Conservation (phyloP, 1,140 invertebrate species). For the Drosophila arawakana region DNA sequence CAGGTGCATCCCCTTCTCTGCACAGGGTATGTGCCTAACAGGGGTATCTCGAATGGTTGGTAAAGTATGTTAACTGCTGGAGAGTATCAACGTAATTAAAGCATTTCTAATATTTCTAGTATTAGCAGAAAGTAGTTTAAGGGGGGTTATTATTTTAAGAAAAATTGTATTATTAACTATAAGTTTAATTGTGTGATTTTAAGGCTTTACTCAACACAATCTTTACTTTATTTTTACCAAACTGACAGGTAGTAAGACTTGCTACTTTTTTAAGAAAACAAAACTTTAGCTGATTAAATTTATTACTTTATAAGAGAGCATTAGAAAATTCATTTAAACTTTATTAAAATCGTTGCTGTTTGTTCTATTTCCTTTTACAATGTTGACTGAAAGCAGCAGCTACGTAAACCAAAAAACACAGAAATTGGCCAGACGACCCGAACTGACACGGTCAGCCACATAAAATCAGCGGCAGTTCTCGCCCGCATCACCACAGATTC, state of each 20-base stretch:
- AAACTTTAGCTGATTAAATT: no score
- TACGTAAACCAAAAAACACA: constrained; percentile 73
- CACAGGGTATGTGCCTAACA: neutral
- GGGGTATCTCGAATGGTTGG: constrained; percentile 5
- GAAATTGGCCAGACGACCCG: constrained; percentile 68
- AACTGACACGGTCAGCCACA: constrained; percentile 67
- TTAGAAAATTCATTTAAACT: constrained; percentile 7
- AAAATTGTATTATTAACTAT: no score
- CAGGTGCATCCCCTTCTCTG: neutral
- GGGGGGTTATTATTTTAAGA: no score
- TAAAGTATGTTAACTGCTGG: neutral
- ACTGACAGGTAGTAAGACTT: no score
- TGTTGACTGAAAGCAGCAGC: constrained; percentile 27
- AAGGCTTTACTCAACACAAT: no score
- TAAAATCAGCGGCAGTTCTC: constrained; percentile 66
- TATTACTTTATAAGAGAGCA: constrained; percentile 31
- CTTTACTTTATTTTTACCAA: no score
- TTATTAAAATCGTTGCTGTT: constrained; percentile 15
- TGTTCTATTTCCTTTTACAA: constrained; percentile 28
- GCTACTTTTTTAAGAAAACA: no score
- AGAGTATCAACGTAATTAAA: neutral
- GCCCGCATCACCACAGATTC: constrained; percentile 58
- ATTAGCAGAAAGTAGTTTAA: no score
- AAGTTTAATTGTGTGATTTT: no score
- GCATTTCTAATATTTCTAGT: neutral